Base-by-base conservation (phyloP, 2,113 vertebrate genomes). In the Lethenteron camtschaticum region DNA sequence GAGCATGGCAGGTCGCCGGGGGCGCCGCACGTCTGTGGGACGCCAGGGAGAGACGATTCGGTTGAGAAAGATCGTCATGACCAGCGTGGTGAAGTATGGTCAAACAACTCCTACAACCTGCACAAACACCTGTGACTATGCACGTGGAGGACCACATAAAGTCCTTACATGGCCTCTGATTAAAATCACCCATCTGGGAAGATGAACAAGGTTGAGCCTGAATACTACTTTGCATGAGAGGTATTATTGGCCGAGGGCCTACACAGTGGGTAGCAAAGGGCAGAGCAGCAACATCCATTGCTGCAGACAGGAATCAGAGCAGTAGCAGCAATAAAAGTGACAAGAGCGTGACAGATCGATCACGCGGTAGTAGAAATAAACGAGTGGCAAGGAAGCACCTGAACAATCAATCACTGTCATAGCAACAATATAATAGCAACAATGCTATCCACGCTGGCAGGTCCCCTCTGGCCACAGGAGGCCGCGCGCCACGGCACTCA, bases 1-100 rank as follows among this genome's bases (percentile, higher is more conserved):
- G 76, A 14, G 2, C 85, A 88, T 69, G 73, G 81, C 70, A 0
- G 70, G 57, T 76, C 69, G 69, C 75, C 81, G 72, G 63, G 55
- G 12, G 69, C 70, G 4, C 60, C 55, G 8, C 69, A 63, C 9
- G 57, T 57, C 41, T n/a, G 12, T 8, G 10, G 18, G 57, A 63
- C 69, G 24, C n/a, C 9, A 11, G 24, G 24, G 24, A 8, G 24
- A 9, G 24, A 66, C 9, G 10, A 66, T 16, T 66, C 20, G 63
- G n/a, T 8, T 16, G 63, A 66, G n/a, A 2, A 11, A 66, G 63
- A 81, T 82, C 78, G 76, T 77, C 58, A 77, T 10, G 57, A 78
- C 82, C 20, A 83, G 76, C 16, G 73, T 74, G 6, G 74, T 69
- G 16, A 79, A 70, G 14, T 71, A 55, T 73, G 69, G 8, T 79